These are phyloP conservation scores for Leptobrachium leishanense DNA, from an alignment of 2,113 vertebrate species.

Conservation along the genomic window DNA sequence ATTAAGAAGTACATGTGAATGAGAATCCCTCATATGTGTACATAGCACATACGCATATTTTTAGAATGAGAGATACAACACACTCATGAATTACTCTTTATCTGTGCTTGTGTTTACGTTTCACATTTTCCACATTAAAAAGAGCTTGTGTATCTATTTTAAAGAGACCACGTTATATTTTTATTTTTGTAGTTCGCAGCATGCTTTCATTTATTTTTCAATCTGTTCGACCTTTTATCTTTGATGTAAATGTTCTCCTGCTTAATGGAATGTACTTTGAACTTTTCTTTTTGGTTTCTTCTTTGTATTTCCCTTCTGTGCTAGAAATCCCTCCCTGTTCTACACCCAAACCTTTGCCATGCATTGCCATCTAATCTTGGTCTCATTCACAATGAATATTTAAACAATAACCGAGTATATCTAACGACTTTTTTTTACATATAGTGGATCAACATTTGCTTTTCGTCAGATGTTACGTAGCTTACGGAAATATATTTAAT, in stretches of 20 bases:
- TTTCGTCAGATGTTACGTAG: no score
- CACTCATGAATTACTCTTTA: no score
- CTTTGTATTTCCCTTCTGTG: slow-evolving; percentile 3
- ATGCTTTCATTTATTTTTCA: slow-evolving; percentile 3
- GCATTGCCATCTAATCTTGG: neutral
- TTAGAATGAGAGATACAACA: no score
- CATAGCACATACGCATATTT: no score
- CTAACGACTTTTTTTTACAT: no score
- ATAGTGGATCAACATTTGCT: no score
- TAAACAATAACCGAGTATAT: no score
- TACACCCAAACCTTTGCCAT: slow-evolving; percentile 5
- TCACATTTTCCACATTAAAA: neutral
- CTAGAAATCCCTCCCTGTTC: neutral
- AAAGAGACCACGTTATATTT: neutral
- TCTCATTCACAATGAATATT: neutral
- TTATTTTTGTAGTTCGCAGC: neutral
- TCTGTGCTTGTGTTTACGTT: neutral
- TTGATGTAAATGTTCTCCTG: neutral
- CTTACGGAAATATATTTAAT: no score
- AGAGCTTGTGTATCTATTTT: neutral
- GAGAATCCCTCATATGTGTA: no score
- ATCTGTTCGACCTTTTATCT: slow-evolving; percentile 2
- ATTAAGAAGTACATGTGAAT: no score
- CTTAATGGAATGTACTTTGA: neutral
- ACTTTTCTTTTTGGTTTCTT: neutral